Percentiles rank a stretch among this genome's conserved stretches.
Conservation (phyloP, 2,113 vertebrate genomes). For the Cacatua alba region DNA sequence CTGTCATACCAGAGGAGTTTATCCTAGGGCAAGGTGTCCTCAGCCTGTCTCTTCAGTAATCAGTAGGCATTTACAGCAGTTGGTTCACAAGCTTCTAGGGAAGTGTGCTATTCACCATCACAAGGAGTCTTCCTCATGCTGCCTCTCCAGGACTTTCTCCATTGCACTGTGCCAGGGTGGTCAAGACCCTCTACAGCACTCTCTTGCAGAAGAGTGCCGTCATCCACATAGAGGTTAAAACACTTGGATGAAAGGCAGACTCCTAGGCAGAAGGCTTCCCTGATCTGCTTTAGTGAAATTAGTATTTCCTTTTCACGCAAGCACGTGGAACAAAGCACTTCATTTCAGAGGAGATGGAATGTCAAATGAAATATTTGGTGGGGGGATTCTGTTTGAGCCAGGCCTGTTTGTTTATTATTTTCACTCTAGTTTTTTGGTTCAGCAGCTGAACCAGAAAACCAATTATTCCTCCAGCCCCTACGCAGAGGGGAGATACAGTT, state of each 20-base stretch:
- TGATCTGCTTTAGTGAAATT: background rate
- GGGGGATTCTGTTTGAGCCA: background rate
- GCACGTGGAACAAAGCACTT: background rate
- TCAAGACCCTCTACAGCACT: no score
- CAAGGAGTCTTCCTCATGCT: background rate
- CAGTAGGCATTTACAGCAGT: background rate
- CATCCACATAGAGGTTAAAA: background rate
- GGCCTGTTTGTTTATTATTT: background rate
- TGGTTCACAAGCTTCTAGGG: background rate
- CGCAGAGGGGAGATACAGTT: background rate
- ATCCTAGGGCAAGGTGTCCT: background rate
- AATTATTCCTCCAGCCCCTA: background rate
- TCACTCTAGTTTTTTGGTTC: background rate
- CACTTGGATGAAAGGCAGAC: background rate
- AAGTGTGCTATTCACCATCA: background rate
- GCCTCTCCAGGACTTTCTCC: background rate
- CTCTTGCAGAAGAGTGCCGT: background rate
- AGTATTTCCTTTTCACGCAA: background rate
- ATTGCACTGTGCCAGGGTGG: no score
- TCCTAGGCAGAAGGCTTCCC: background rate
- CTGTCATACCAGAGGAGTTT: background rate
- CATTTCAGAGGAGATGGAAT: conserved; percentile 19
- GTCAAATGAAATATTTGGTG: conserved; percentile 16
- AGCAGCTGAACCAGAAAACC: background rate
- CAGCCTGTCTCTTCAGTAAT: background rate